Evolutionary conservation across 2,888 invertebrate genomes (phyloP).

Genomic region (Tetanocera ferruginea): DNA sequence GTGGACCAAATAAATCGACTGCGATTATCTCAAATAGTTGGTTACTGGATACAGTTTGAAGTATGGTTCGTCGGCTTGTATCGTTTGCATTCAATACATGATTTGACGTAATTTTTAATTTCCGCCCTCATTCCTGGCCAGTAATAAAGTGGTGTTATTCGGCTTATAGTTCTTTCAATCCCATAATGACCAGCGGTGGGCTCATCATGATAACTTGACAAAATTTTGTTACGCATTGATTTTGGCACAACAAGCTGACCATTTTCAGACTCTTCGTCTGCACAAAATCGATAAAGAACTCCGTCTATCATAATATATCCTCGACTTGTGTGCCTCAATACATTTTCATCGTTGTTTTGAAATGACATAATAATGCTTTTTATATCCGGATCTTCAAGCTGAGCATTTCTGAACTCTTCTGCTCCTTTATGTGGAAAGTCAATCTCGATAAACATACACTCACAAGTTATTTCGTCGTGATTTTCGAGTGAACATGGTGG

Average conservation of each 20-base stretch:
- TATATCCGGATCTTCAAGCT: conserved; percentile 2
- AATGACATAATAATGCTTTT: conserved; percentile 20
- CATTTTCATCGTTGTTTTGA: conserved; percentile 39
- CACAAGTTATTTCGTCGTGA: neutral
- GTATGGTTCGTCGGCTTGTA: too few relatives aligned
- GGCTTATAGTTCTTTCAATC: conserved; percentile 23
- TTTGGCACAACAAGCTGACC: too few relatives aligned
- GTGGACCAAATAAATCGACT: conserved; percentile 41
- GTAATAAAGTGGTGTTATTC: conserved; percentile 30
- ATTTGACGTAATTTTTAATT: too few relatives aligned
- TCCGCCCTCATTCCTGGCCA: conserved; percentile 36
- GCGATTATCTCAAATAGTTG: conserved; percentile 43
- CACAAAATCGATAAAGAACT: conserved; percentile 31
- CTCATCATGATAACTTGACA: too few relatives aligned
- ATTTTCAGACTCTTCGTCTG: too few relatives aligned
- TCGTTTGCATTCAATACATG: too few relatives aligned
- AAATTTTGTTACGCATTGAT: too few relatives aligned
- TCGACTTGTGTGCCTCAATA: conserved; percentile 21
- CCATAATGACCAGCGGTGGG: conserved; percentile 39
- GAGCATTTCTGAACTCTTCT: conserved; percentile 40
- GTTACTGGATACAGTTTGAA: conserved; percentile 38
- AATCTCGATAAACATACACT: conserved; percentile 25
- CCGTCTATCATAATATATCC: conserved; percentile 41
- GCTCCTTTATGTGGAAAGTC: too few relatives aligned
- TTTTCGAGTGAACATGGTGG: neutral